phyloP scores from a whole-genome alignment of 2,113 vertebrate genomes.

The Solea solea region DNA sequence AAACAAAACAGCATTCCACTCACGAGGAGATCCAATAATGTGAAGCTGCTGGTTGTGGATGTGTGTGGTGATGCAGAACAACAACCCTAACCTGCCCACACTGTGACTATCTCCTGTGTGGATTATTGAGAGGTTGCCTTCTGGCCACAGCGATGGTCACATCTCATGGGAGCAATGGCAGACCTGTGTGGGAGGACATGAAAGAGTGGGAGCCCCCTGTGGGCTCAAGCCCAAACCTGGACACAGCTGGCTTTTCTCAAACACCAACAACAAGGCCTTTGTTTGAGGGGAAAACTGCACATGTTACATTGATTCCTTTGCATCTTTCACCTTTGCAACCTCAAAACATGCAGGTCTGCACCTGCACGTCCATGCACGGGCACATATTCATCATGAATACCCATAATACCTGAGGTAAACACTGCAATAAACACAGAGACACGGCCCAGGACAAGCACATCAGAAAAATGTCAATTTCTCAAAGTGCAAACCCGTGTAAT shows the following conservation, averaged over 20 bases:
- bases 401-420: slow-evolving; percentile 44
- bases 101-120: slow-evolving; percentile 41
- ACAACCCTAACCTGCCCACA: slow-evolving; percentile 54
- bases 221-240: slow-evolving; percentile 45
- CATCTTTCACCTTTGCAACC: slow-evolving; percentile 19
- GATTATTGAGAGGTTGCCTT: slow-evolving; percentile 48
- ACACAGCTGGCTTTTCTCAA: slow-evolving; percentile 61
- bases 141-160: slow-evolving; percentile 17
- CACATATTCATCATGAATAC: slow-evolving; percentile 37
- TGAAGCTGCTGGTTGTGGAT: slow-evolving; percentile 1
- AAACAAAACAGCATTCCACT: background rate
- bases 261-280: slow-evolving; percentile 57
- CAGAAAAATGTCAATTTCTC: slow-evolving; percentile 55
- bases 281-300: slow-evolving; percentile 33
- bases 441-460: slow-evolving; percentile 52
- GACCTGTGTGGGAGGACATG: slow-evolving; percentile 75
- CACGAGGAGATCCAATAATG: slow-evolving; percentile 17
- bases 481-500: slow-evolving; percentile 68
- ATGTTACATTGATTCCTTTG: slow-evolving; percentile 27
- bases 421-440: slow-evolving; percentile 47
- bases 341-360: background rate
- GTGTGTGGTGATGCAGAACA: slow-evolving; percentile 39
- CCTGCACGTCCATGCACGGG: background rate
- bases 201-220: slow-evolving; percentile 43
- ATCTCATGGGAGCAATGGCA: slow-evolving; percentile 71